Conservation (phyloP, 2,888 invertebrate species). For the Microdon myrmicae region DNA sequence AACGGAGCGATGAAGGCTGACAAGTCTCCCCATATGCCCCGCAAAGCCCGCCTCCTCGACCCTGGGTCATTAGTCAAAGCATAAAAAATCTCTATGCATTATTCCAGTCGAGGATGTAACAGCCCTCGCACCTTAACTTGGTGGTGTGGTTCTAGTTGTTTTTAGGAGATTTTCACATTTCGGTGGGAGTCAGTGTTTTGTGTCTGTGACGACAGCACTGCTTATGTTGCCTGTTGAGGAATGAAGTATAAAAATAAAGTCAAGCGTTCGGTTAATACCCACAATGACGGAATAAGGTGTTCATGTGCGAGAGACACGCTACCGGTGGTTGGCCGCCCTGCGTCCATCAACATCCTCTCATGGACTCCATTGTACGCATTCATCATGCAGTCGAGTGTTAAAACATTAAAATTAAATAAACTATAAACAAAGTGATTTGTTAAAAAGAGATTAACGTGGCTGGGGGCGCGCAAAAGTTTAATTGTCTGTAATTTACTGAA, state of each 20-base stretch:
- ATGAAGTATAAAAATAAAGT: slow-evolving; percentile 20
- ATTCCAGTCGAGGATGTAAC: slow-evolving; percentile 32
- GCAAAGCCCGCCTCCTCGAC: slow-evolving; percentile 1
- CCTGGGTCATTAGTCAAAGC: slow-evolving; percentile 41
- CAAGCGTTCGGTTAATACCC: slow-evolving; percentile 44
- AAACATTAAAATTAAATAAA: slow-evolving; percentile 52
- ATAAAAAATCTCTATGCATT: slow-evolving; percentile 38
- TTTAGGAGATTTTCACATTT: too few species aligned
- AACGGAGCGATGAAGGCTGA: slow-evolving; percentile 3
- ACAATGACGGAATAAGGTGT: slow-evolving; percentile 44
- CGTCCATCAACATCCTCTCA: background rate
- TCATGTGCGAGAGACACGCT: slow-evolving; percentile 1
- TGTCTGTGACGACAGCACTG: too few species aligned
- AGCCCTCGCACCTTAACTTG: too few species aligned
- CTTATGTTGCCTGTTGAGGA: background rate
- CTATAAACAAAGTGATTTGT: slow-evolving; percentile 51
- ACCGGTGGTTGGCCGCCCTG: slow-evolving; percentile 1
- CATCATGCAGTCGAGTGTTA: slow-evolving; percentile 46
- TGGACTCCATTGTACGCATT: slow-evolving; percentile 11
- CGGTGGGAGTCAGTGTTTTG: too few species aligned
- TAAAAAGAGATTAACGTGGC: slow-evolving; percentile 50
- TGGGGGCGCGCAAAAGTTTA: slow-evolving; percentile 47
- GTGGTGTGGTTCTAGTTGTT: too few species aligned
- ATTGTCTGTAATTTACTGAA: slow-evolving; percentile 48
- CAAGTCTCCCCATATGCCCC: background rate